Evolutionary conservation across 2,888 invertebrate species (phyloP), one percentile per base, ranked within the genome.

Genomic region (Therioaphis trifolii): DNA sequence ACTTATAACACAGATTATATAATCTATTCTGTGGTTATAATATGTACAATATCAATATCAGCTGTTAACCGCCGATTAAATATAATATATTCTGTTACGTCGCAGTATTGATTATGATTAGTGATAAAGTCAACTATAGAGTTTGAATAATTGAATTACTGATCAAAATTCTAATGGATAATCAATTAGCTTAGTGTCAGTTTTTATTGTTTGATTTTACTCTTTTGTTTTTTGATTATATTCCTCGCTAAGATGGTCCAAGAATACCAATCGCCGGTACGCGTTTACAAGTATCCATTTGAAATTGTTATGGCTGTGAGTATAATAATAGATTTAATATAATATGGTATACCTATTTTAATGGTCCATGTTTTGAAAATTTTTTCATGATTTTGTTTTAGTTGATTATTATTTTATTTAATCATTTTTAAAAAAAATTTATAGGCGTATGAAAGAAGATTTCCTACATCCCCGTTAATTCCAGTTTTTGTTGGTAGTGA

Each of bases 241-340:
- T 77, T 69, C 14, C 68, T 84, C 68, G 1, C 24, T 49, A 84
- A 84, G 24, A 98, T 98, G 97, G 97, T 98, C 88, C 97, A 98
- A 90, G 96, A 96, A 89, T 98, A 96, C 90, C 95, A 95, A 89
- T 95, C 96, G 86, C 97, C 97, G 87, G 94, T 97, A 79, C 92
- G 97, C 91, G 95, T 98, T 87, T 98, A 97, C 91, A 97, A 97
- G 90, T 93, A 95, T 89, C 94, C 97, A 77, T 98, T 98, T 90
- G 97, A 97, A 90, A 92, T 98, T 89, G 96, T 97, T 87, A 97
- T 98, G 97, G 94, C 94, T 91, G 97, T 97, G 90, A 92, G 95
- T 93, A 89, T 43, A 84, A 46, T 52, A n/a, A 7, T 79, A 35
- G 35, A n/a, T n/a, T n/a, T n/a, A n/a, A n/a, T n/a, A n/a, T n/a